Evolutionary conservation across 2,797 vertebrate genomes (phyloP).

Genomic region (Bufotes viridis): DNA sequence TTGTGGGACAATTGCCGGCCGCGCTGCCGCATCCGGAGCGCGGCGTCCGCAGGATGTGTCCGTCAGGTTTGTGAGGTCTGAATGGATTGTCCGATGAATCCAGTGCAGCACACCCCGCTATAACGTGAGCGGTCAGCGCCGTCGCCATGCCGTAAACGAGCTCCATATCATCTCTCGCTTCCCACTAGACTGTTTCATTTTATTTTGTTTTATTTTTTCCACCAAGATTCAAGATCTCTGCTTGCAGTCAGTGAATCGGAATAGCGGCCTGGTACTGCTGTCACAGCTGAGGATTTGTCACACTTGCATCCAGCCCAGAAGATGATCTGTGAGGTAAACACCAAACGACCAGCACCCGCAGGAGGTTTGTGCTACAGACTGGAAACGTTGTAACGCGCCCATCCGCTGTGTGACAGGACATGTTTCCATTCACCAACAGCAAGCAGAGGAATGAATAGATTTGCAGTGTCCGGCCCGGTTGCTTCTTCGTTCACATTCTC

Average conservation of each 20-base stretch:
- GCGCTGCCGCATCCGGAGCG: too few species aligned
- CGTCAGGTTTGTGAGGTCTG: not conserved
- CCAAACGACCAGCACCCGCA: not conserved
- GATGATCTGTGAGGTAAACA: not conserved
- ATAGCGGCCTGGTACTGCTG: not conserved
- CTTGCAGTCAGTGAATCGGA: too few species aligned
- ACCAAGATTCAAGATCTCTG: too few species aligned
- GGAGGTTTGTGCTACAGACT: too few species aligned
- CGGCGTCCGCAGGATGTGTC: not conserved
- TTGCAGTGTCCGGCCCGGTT: not conserved
- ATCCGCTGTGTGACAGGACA: not conserved
- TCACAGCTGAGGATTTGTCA: not conserved
- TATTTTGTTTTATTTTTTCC: too few species aligned
- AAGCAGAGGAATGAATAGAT: too few species aligned
- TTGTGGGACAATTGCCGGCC: not conserved
- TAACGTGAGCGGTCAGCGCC: too few species aligned
- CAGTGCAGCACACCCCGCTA: not conserved
- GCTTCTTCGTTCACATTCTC: constrained; percentile 31
- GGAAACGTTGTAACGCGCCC: not conserved
- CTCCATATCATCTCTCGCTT: too few species aligned
- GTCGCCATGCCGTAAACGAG: too few species aligned
- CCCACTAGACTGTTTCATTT: too few species aligned
- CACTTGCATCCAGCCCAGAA: not conserved
- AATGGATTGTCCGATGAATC: not conserved
- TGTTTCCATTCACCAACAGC: not conserved